Evolutionary conservation across 2,113 vertebrate species (phyloP).

Genomic region (Macheiramphus alcinus): DNA sequence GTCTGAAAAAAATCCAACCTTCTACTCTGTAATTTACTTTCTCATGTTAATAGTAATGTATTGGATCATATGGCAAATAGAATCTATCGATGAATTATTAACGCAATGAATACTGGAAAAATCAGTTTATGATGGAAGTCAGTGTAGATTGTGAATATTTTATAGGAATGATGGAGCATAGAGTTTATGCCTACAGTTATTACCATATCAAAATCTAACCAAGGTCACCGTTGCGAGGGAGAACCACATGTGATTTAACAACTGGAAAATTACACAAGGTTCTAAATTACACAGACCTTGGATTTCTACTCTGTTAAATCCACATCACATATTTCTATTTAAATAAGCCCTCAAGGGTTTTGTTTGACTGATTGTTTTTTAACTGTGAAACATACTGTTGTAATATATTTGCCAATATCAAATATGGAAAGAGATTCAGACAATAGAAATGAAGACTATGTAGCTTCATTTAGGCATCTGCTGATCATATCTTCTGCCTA

Average conservation of each 20-base stretch:
- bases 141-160: neutral
- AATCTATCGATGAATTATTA: neutral
- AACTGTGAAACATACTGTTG: neutral
- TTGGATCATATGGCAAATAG: neutral
- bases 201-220: neutral
- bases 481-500: neutral
- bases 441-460: neutral
- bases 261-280: slow-evolving; percentile 29
- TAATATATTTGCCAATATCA: neutral
- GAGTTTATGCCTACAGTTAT: neutral
- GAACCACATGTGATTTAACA: neutral
- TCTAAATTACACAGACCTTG: slow-evolving; percentile 47
- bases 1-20: neutral
- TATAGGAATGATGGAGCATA: neutral
- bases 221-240: neutral
- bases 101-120: neutral
- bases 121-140: neutral
- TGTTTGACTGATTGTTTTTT: neutral
- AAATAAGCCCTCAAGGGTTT: slow-evolving; percentile 6
- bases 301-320: neutral
- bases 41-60: neutral
- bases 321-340: neutral
- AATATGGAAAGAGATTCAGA: neutral
- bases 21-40: neutral
- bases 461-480: neutral